These are phyloP conservation scores for Hypercompe scribonia DNA, from an alignment of 2,888 invertebrate species.

Conservation along the genomic window DNA sequence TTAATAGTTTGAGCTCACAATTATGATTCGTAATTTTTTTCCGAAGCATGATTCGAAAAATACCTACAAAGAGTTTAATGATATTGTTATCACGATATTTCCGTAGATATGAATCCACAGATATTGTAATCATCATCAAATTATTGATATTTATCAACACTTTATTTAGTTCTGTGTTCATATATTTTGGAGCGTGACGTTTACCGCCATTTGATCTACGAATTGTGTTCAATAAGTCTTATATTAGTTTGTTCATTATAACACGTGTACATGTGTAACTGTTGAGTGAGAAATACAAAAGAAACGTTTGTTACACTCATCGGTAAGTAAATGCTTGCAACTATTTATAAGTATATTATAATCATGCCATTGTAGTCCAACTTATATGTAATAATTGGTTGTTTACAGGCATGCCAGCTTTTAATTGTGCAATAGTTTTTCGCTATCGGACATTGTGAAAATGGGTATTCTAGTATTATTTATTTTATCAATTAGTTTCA, in stretches of 20 bases:
- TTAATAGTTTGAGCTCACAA: too few species aligned
- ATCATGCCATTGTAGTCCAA: neutral
- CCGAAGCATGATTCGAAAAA: slow-evolving; percentile 4
- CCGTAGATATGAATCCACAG: slow-evolving; percentile 75
- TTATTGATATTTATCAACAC: slow-evolving; percentile 55
- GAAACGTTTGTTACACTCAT: neutral
- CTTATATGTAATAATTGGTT: neutral
- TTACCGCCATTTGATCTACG: slow-evolving; percentile 6
- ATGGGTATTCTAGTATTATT: slow-evolving; percentile 34
- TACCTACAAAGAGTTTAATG: slow-evolving; percentile 35
- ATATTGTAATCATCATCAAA: slow-evolving; percentile 65
- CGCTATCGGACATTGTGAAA: slow-evolving; percentile 45
- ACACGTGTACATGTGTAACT: neutral
- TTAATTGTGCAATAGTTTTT: slow-evolving; percentile 21
- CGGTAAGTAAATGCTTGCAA: slow-evolving; percentile 2
- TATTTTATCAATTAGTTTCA: slow-evolving; percentile 41
- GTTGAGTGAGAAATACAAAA: neutral
- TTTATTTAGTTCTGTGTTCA: slow-evolving; percentile 61
- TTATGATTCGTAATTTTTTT: slow-evolving; percentile 18
- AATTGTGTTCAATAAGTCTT: slow-evolving; percentile 7
- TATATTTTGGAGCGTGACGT: slow-evolving; percentile 60
- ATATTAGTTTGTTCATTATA: neutral
- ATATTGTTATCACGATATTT: slow-evolving; percentile 67
- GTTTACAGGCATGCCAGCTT: slow-evolving; percentile 51
- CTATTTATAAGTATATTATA: neutral